A percentile compares a stretch with the other conserved stretches of the same genome.
Conservation (phyloP, 2,888 invertebrate species). For the Atethmia centrago region DNA sequence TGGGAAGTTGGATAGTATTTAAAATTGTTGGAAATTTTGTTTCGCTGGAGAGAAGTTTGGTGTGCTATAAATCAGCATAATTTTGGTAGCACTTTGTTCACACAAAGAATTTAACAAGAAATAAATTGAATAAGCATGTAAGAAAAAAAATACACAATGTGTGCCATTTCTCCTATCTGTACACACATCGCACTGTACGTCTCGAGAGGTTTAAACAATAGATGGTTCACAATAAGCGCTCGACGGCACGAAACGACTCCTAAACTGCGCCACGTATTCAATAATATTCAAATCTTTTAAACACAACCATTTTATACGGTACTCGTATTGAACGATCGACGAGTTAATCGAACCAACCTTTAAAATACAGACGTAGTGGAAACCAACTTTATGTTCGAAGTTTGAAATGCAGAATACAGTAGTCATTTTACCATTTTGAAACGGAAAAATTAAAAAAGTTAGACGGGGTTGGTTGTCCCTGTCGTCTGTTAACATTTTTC, state of each 20-base stretch:
- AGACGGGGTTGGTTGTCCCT: constrained; percentile 22
- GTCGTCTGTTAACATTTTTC: constrained; percentile 42
- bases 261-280: constrained; percentile 40
- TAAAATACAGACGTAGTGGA: constrained; percentile 15
- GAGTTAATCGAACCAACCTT: constrained; percentile 10
- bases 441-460: constrained; percentile 47
- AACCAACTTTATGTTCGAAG: constrained; percentile 19
- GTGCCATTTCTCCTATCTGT: constrained; percentile 46
- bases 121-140: not conserved
- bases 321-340: constrained; percentile 13
- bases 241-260: constrained; percentile 35
- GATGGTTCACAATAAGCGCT: constrained; percentile 57
- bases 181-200: constrained; percentile 33
- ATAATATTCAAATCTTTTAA: constrained; percentile 51
- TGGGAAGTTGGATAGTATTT: constrained; percentile 22
- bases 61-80: constrained; percentile 4
- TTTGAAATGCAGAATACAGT: constrained; percentile 29
- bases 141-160: not conserved
- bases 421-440: constrained; percentile 36
- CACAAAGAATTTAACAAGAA: not conserved
- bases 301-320: constrained; percentile 21
- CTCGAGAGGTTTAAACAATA: constrained; percentile 65
- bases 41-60: not conserved
- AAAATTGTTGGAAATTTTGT: constrained; percentile 20
- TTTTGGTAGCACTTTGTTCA: not conserved